Percentiles rank a stretch among this genome's conserved stretches.
Conservation (phyloP, 2,888 invertebrate genomes). For the Euzophera pinguis region DNA sequence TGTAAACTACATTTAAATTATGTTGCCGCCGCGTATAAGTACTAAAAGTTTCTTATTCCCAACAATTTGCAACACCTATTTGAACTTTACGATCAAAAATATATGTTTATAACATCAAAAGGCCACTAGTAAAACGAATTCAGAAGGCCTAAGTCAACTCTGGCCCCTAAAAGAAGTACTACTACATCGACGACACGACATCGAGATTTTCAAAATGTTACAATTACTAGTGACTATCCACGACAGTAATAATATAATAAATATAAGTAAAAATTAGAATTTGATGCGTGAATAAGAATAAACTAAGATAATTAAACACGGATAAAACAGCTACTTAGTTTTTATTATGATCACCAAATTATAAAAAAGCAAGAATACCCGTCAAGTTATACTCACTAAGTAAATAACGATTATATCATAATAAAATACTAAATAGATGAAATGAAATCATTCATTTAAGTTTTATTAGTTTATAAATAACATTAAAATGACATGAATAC, state of each 20-base stretch:
- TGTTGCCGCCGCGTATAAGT: slow-evolving; percentile 30
- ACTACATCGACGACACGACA: slow-evolving; percentile 58
- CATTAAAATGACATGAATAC: slow-evolving; percentile 2
- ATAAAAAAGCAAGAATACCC: not conserved
- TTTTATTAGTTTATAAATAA: slow-evolving; percentile 22
- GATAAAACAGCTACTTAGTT: not conserved
- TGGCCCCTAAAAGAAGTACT: slow-evolving; percentile 31
- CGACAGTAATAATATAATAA: too few relatives aligned
- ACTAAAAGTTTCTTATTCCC: slow-evolving; percentile 34
- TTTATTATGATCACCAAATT: not conserved
- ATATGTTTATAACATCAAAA: slow-evolving; percentile 39
- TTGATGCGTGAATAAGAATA: too few relatives aligned
- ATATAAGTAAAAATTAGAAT: too few relatives aligned
- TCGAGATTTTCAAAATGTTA: slow-evolving; percentile 50
- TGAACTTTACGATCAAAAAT: slow-evolving; percentile 38
- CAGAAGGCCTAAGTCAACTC: slow-evolving; percentile 27
- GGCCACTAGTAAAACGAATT: slow-evolving; percentile 39
- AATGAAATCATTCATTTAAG: slow-evolving; percentile 5
- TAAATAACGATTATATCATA: not conserved
- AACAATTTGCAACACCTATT: slow-evolving; percentile 33
- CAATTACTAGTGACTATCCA: slow-evolving; percentile 18
- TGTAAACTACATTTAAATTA: slow-evolving; percentile 47
- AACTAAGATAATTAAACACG: too few relatives aligned
- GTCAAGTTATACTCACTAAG: slow-evolving; percentile 2
- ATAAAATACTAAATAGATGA: not conserved